phyloP scores from a whole-genome alignment of 2,113 vertebrate species.

The Anarrhichthys ocellatus region DNA sequence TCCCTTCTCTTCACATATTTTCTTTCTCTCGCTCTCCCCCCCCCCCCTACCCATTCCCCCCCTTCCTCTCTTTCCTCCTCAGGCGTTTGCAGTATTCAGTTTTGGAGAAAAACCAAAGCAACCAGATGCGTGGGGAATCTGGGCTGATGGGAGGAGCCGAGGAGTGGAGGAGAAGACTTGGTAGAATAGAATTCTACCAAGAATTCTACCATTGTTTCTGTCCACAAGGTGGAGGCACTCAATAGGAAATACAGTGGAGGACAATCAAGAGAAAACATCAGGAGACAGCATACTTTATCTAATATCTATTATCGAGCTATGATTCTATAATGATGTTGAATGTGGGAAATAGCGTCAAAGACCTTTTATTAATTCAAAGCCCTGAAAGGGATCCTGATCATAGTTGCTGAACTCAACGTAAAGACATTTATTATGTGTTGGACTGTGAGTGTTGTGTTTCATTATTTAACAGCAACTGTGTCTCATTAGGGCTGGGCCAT shows the following conservation, averaged over 20 bases:
- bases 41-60: background rate
- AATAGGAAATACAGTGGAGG: conserved; percentile 16
- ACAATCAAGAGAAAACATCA: background rate
- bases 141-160: conserved; percentile 56
- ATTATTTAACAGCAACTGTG: background rate
- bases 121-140: conserved; percentile 77
- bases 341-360: background rate
- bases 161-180: conserved; percentile 14
- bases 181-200: background rate
- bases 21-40: background rate
- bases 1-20: conserved; percentile 33
- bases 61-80: conserved; percentile 17
- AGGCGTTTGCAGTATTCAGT: conserved; percentile 58
- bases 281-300: background rate
- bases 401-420: background rate
- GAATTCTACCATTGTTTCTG: conserved; percentile 26
- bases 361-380: background rate
- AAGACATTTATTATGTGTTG: background rate
- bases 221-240: conserved; percentile 68
- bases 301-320: background rate
- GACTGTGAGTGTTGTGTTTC: background rate
- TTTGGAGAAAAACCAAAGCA: conserved; percentile 69
- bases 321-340: background rate
- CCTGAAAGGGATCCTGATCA: background rate
- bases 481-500: background rate